Evolutionary conservation across 1,140 invertebrate genomes (phyloP).

Genomic region (Scylla paramamosain): DNA sequence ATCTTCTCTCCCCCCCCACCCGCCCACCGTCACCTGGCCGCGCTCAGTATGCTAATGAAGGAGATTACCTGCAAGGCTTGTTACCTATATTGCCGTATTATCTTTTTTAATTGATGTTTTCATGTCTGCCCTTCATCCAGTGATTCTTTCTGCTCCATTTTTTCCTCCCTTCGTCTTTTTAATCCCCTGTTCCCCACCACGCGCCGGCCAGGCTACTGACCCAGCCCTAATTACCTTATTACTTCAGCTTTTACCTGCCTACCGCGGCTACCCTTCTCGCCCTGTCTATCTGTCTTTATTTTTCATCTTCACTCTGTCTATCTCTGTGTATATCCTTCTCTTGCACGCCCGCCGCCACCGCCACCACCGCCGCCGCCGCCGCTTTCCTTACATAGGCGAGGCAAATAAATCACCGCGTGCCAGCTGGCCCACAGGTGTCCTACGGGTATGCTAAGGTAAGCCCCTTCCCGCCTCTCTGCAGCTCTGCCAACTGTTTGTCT

Average conservation of each 20-base stretch:
- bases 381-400: neutral
- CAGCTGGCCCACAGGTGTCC: neutral
- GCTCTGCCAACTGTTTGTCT: neutral
- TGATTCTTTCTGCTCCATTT: neutral
- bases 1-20: neutral
- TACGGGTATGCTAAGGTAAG: neutral
- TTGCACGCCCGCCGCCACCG: neutral
- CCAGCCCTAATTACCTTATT: neutral
- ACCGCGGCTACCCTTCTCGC: neutral
- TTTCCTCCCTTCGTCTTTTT: neutral
- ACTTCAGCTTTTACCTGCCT: neutral
- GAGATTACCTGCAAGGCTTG: neutral
- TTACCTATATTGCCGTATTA: conserved; percentile 13
- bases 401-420: neutral
- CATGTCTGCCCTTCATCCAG: neutral
- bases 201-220: neutral
- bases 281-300: conserved; percentile 8
- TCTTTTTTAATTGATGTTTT: conserved; percentile 8
- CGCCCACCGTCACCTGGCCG: neutral
- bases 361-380: neutral
- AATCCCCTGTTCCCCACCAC: neutral
- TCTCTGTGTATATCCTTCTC: neutral
- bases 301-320: neutral
- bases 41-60: conserved; percentile 1
- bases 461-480: neutral